Base-by-base conservation (phyloP, 2,113 vertebrate genomes). In the Elgaria multicarinata region DNA sequence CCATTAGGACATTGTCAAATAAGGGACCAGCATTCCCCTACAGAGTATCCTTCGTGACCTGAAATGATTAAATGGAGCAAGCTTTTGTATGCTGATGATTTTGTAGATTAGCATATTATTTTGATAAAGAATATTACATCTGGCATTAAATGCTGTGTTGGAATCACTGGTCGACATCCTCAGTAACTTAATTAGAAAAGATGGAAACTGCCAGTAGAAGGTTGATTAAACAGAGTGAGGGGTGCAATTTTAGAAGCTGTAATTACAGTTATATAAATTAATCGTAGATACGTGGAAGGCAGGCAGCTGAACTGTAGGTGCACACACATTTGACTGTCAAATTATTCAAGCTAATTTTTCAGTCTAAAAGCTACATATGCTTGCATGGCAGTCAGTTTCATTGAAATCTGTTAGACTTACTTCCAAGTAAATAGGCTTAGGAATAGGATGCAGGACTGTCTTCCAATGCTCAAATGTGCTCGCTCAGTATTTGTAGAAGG, bases 151-250 rank as follows among this genome's bases (percentile, higher is more conserved):
- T n/a, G 83, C 50, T 80, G 58, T 82, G 50, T 83, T 91, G 77
- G 83, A 94, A 75, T 91, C 4, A 94, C 7, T 82, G 93, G 89
- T 93, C 93, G 92, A 92, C 87, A 93, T 96, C 91, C 86, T 93
- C 87, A 94, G 75, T 88, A 91, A 91, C 74, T 93, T 95, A 95
- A 93, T 96, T 93, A 93, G 90, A 94, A 94, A 94, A 96, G 90
- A 93, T 92, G 88, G 89, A 94, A 96, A 87, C 33, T 94, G 83
- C 86, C 91, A 87, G 91, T 58, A 88, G 89, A 94, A 88, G 88
- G 92, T 86, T 94, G 92, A 94, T 95, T 92, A 83, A 94, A 93
- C 88, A n/a, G 78, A 92, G 78, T 31, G 88, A 94, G 82, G 78
- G 93, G 36, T 91, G 46, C 89, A 90, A 91, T 91, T 92, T 92